Conservation (phyloP, 1,140 invertebrate genomes). For the Coenobita brevimanus region DNA sequence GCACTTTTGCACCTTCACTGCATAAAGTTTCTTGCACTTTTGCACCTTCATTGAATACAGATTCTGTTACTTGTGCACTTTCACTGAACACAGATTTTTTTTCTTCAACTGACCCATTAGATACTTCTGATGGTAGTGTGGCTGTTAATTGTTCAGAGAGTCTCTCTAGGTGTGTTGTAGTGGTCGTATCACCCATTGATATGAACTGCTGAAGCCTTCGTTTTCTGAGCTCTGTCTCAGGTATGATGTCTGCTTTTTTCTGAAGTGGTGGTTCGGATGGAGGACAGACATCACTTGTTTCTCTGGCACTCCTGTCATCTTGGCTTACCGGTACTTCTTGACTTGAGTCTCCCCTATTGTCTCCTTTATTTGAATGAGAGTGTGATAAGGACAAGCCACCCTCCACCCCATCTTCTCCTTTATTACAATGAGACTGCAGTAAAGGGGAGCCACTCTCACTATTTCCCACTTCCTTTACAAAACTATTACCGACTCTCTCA, state of each 20-base stretch:
- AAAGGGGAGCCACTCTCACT: background rate
- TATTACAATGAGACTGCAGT: background rate
- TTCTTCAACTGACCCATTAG: background rate
- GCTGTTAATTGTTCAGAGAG: background rate
- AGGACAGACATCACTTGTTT: background rate
- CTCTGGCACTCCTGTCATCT: background rate
- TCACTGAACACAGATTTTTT: background rate
- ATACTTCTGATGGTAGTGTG: too few species aligned
- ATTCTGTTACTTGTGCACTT: too few species aligned
- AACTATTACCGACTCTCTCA: conserved; percentile 3
- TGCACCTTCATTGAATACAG: background rate
- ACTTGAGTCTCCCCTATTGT: background rate
- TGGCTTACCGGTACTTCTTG: too few species aligned
- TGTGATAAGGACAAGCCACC: too few species aligned
- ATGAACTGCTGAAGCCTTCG: conserved; percentile 49
- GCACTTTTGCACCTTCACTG: too few species aligned
- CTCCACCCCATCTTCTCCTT: background rate
- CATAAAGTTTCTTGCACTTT: background rate
- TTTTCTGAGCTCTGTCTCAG: conserved; percentile 45
- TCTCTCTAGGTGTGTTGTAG: background rate
- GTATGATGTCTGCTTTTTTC: background rate
- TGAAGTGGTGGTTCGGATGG: conserved; percentile 10
- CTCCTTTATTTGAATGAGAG: background rate
- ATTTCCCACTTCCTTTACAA: background rate
- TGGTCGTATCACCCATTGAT: conserved; percentile 33